Percentiles rank a stretch among this genome's conserved stretches.
Evolutionary conservation across 2,797 vertebrate genomes (phyloP).

Genomic region (Trichosurus vulpecula): DNA sequence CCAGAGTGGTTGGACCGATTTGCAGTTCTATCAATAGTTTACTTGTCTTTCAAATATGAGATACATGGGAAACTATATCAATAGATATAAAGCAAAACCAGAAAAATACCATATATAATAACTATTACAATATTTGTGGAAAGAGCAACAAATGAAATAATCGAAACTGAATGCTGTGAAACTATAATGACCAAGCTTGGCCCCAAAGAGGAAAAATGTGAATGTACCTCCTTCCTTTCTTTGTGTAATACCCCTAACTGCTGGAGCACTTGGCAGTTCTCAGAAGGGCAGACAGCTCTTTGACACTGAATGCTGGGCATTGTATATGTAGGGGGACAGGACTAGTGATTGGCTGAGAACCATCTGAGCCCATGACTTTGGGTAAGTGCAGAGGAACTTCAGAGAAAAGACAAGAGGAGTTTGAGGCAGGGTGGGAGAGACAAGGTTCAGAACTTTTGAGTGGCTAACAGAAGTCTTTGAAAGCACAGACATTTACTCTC

Average conservation of each 20-base stretch:
- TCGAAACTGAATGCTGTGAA: background rate
- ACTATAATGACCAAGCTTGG: background rate
- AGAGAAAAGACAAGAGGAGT: background rate
- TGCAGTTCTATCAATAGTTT: background rate
- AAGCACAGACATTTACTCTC: background rate
- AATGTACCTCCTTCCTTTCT: background rate
- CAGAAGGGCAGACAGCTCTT: background rate
- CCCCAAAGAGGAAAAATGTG: background rate
- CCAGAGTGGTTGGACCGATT: background rate
- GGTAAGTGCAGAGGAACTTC: background rate
- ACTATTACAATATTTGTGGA: background rate
- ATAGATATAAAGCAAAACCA: background rate
- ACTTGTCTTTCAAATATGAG: background rate
- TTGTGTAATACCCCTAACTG: background rate
- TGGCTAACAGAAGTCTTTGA: background rate
- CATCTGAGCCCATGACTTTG: background rate
- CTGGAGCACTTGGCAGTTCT: background rate
- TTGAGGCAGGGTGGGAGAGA: background rate
- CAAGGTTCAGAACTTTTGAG: background rate
- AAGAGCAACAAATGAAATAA: background rate
- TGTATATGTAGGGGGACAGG: background rate
- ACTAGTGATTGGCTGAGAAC: background rate
- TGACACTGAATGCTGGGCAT: background rate
- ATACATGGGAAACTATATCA: background rate
- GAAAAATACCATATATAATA: background rate